Conservation (phyloP, 1,140 invertebrate genomes). For the Paralvinella palmiformis region DNA sequence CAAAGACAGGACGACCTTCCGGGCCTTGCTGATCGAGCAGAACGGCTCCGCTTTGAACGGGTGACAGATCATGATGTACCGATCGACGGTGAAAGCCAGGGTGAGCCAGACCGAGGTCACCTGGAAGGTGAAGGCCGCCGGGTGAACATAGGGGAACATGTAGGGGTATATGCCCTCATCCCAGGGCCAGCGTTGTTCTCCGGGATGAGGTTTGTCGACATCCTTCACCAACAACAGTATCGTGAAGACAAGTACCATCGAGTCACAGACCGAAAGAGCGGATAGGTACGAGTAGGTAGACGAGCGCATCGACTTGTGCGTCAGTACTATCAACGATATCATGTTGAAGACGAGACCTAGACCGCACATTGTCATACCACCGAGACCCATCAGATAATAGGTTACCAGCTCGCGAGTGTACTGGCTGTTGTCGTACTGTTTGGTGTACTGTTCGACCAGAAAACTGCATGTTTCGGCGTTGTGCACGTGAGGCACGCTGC, state of each 20-base stretch:
- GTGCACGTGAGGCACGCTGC: neutral
- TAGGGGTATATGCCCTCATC: constrained; percentile 30
- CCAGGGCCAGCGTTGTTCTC: constrained; percentile 17
- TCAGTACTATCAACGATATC: constrained; percentile 44
- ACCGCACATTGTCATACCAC: constrained; percentile 37
- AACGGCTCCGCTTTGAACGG: constrained; percentile 44
- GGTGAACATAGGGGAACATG: constrained; percentile 43
- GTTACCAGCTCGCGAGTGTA: constrained; percentile 19
- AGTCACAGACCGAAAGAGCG: constrained; percentile 45
- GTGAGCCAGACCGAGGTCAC: constrained; percentile 50
- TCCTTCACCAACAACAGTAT: constrained; percentile 37
- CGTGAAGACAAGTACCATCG: constrained; percentile 38
- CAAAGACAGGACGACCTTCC: constrained; percentile 35
- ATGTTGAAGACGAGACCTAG: constrained; percentile 47
- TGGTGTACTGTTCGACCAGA: neutral
- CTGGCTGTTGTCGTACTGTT: neutral
- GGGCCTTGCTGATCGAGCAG: constrained; percentile 38
- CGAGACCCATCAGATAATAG: constrained; percentile 45
- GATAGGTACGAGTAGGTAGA: constrained; percentile 47
- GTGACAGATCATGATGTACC: constrained; percentile 51
- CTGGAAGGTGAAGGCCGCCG: constrained; percentile 41
- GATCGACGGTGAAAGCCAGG: constrained; percentile 47
- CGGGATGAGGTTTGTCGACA: constrained; percentile 25
- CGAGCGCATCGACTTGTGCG: constrained; percentile 36
- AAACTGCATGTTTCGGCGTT: neutral